Conservation (phyloP, 2,797 vertebrate genomes). For the Sebastolobus altivelis region DNA sequence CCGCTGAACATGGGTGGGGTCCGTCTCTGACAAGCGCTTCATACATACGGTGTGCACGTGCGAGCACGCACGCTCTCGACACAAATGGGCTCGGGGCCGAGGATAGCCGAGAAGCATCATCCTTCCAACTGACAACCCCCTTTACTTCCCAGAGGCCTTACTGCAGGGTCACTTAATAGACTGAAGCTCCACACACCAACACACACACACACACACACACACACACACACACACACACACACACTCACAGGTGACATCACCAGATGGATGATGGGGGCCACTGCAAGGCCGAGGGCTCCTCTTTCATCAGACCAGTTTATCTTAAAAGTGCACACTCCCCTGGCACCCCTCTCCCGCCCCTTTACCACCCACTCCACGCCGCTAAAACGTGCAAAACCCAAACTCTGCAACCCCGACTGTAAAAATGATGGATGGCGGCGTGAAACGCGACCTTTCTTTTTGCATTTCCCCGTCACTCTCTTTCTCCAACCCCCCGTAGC, state of each 20-base stretch:
- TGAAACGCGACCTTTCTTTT: slow-evolving; percentile 76
- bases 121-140: slow-evolving; percentile 67
- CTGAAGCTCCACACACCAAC: slow-evolving; percentile 51
- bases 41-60: slow-evolving; percentile 10
- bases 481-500: slow-evolving; percentile 16
- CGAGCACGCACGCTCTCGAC: background rate
- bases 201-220: slow-evolving; percentile 30
- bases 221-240: slow-evolving; percentile 32
- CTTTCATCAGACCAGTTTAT: slow-evolving; percentile 73
- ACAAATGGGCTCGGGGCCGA: slow-evolving; percentile 15
- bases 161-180: slow-evolving; percentile 64
- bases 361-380: slow-evolving; percentile 32
- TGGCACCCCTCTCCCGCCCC: slow-evolving; percentile 35
- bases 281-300: slow-evolving; percentile 68
- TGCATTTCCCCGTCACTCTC: slow-evolving; percentile 62
- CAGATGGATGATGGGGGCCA: slow-evolving; percentile 77
- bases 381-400: slow-evolving; percentile 42
- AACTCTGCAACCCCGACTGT: slow-evolving; percentile 63
- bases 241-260: slow-evolving; percentile 67
- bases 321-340: slow-evolving; percentile 53
- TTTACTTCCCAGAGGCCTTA: slow-evolving; percentile 61
- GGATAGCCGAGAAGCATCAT: slow-evolving; percentile 56
- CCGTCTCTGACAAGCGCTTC: slow-evolving; percentile 33
- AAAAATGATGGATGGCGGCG: slow-evolving; percentile 77
- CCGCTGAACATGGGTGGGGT: slow-evolving; percentile 45